Evolutionary conservation across 2,797 vertebrate species (phyloP).

Genomic region (Sebastiscus albofasciatus): DNA sequence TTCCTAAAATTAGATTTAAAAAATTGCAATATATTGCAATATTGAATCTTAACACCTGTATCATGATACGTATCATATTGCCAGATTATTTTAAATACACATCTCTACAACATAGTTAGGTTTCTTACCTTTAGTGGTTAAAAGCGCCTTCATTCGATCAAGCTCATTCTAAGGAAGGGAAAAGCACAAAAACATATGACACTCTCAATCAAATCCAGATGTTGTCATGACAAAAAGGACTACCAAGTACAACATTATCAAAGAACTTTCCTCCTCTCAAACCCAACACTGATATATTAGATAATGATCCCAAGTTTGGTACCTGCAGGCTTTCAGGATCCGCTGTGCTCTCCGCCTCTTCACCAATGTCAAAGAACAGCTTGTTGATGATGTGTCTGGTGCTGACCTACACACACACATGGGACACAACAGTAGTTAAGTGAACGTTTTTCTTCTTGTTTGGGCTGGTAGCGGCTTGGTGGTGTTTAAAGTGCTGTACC

Average conservation of each 20-base stretch:
- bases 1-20: no score
- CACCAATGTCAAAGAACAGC: conserved; percentile 91
- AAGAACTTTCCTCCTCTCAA: neutral
- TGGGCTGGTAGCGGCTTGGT: neutral
- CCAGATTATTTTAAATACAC: no score
- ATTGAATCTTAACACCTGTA: no score
- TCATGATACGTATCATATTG: no score
- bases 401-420: conserved; percentile 84
- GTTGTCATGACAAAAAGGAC: neutral
- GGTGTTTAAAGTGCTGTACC: conserved; percentile 69
- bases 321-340: conserved; percentile 95
- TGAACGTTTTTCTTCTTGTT: neutral
- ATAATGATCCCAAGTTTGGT: neutral
- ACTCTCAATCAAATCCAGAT: neutral
- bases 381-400: conserved; percentile 92
- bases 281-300: neutral
- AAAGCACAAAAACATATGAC: neutral
- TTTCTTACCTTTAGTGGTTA: conserved; percentile 89
- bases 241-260: neutral
- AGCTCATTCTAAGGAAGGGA: conserved; percentile 89
- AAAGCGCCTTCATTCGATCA: conserved; percentile 84
- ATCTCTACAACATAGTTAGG: no score
- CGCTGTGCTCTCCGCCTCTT: conserved; percentile 80
- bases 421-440: neutral
- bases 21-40: no score